Evolutionary conservation across 2,888 invertebrate genomes (phyloP).

Genomic region (Timema cristinae): DNA sequence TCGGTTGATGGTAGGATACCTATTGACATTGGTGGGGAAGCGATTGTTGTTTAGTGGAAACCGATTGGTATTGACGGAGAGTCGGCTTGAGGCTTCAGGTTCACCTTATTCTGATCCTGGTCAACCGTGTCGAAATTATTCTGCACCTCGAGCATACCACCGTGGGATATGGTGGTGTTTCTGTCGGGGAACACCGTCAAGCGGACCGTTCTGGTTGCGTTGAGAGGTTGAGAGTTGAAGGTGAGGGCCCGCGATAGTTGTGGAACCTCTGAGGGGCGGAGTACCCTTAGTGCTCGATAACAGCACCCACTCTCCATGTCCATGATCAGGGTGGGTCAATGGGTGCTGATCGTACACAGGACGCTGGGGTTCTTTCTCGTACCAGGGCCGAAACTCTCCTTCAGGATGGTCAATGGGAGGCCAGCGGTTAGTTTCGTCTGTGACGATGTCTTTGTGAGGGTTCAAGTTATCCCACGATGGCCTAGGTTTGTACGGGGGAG

Average conservation of each 20-base stretch:
- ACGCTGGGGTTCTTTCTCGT: background rate
- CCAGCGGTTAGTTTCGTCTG: background rate
- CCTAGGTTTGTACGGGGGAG: slow-evolving; percentile 30
- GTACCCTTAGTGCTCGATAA: slow-evolving; percentile 73
- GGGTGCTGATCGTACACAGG: slow-evolving; percentile 44
- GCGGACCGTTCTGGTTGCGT: slow-evolving; percentile 55
- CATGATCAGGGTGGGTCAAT: slow-evolving; percentile 56
- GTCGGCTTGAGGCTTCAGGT: slow-evolving; percentile 26
- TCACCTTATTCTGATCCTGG: slow-evolving; percentile 43
- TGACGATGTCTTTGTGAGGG: too few species aligned
- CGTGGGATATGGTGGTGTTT: slow-evolving; percentile 62
- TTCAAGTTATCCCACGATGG: background rate
- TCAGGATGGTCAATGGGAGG: slow-evolving; percentile 4
- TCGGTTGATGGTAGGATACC: too few species aligned
- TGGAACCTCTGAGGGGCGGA: slow-evolving; percentile 48
- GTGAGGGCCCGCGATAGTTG: slow-evolving; percentile 44
- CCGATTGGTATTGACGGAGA: slow-evolving; percentile 25
- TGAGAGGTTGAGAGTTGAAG: slow-evolving; percentile 40
- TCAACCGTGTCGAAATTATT: slow-evolving; percentile 33
- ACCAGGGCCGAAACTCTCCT: slow-evolving; percentile 2
- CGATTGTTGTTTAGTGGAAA: background rate
- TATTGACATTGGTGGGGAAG: background rate
- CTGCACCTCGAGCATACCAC: slow-evolving; percentile 65
- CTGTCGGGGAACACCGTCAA: slow-evolving; percentile 69
- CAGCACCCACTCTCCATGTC: slow-evolving; percentile 74